phyloP scores from a whole-genome alignment of 2,113 vertebrate genomes.

The Stegastes partitus region DNA sequence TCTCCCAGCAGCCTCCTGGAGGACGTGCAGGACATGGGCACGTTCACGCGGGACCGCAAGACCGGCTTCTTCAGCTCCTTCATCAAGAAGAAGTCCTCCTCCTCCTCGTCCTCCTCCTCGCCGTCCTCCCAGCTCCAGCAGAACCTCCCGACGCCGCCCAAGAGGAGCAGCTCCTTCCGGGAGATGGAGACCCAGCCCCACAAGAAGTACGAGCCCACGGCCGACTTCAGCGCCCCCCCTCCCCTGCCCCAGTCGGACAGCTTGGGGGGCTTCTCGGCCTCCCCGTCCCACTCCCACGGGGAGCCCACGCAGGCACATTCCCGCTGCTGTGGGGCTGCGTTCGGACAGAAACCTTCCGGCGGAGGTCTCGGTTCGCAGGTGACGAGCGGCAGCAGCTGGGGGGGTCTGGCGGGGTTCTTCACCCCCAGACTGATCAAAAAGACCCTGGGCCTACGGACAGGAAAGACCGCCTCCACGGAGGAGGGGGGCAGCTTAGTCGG shows the following conservation, averaged over 20 bases:
- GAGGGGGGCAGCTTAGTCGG: conserved; percentile 79
- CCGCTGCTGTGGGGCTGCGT: conserved; percentile 92
- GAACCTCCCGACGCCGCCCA: conserved; percentile 93
- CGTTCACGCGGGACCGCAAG: conserved; percentile 96
- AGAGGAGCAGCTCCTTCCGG: conserved; percentile 96
- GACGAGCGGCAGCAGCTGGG: conserved; percentile 90
- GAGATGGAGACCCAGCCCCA: conserved; percentile 98
- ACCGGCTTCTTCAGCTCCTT: conserved; percentile 99
- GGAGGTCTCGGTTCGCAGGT: conserved; percentile 85
- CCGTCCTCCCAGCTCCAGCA: conserved; percentile 81
- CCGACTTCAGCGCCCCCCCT: conserved; percentile 85
- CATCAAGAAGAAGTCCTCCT: conserved; percentile 93
- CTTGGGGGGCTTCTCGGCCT: conserved; percentile 87
- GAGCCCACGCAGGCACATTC: conserved; percentile 88
- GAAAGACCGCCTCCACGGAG: conserved; percentile 90
- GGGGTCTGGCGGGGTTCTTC: conserved; percentile 96
- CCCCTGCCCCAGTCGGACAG: conserved; percentile 91
- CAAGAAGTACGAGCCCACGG: conserved; percentile 96
- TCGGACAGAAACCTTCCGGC: conserved; percentile 90
- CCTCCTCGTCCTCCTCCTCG: conserved; percentile 77
- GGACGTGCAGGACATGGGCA: conserved; percentile 91
- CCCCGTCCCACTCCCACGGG: conserved; percentile 87
- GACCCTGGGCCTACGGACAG: conserved; percentile 94
- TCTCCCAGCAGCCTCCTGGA: conserved; percentile 93
- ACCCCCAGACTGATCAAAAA: conserved; percentile 99